Evolutionary conservation across 1,140 invertebrate species (phyloP).

Genomic region (Drosophila lini): DNA sequence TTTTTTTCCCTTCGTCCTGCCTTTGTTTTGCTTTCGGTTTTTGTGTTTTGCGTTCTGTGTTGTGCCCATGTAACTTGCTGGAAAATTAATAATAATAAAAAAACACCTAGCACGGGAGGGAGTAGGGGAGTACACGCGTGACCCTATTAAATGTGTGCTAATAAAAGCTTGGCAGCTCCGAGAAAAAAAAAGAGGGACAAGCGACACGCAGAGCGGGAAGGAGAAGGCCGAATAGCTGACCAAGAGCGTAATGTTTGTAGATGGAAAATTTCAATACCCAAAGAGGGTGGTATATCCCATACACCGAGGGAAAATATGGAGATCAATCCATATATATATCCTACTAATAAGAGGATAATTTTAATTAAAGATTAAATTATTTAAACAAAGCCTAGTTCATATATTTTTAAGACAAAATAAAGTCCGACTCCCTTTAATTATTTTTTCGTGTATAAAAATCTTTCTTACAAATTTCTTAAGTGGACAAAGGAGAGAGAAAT

Average conservation of each 20-base stretch:
- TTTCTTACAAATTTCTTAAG: conserved; percentile 35
- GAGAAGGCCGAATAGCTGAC: conserved; percentile 35
- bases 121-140: conserved; percentile 63
- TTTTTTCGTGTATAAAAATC: neutral
- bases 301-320: neutral
- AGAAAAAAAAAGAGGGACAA: conserved; percentile 17
- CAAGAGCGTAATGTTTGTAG: conserved; percentile 58
- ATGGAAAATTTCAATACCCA: conserved; percentile 42
- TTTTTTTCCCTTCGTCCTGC: conserved; percentile 54
- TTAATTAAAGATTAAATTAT: neutral
- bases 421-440: no score
- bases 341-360: no score
- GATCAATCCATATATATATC: neutral
- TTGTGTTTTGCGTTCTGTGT: conserved; percentile 53
- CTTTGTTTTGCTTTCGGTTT: conserved; percentile 56
- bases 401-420: no score
- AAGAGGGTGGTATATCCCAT: neutral
- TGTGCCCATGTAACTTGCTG: conserved; percentile 77
- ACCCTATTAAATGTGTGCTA: conserved; percentile 83
- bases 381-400: no score
- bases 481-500: conserved; percentile 53
- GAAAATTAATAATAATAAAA: conserved; percentile 84
- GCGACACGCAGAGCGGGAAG: conserved; percentile 6
- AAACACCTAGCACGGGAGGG: conserved; percentile 55
- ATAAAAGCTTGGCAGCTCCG: conserved; percentile 68